Percentiles rank a stretch among this genome's conserved stretches.
Evolutionary conservation across 2,888 invertebrate species (phyloP).

Genomic region (Nebria salina): DNA sequence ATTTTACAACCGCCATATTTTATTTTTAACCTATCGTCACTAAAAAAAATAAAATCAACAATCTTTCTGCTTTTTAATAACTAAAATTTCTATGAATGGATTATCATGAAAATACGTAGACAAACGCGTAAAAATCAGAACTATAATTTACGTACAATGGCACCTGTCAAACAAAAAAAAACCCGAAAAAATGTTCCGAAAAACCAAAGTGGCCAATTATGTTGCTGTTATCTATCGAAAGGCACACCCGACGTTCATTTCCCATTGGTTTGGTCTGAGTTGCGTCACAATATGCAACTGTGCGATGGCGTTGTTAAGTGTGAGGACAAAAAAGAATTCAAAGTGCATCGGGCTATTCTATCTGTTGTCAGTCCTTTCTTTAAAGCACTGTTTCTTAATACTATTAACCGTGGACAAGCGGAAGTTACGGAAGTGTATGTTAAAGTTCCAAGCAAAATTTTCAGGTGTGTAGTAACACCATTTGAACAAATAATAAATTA

Average conservation of each 20-base stretch:
- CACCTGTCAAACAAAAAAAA: neutral
- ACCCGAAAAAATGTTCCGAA: slow-evolving; percentile 15
- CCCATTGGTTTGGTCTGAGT: slow-evolving; percentile 74
- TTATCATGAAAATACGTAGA: neutral
- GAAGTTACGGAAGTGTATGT: slow-evolving; percentile 71
- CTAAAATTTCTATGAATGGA: neutral
- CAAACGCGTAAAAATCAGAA: neutral
- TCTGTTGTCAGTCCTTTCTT: slow-evolving; percentile 80
- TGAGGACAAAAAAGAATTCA: slow-evolving; percentile 69
- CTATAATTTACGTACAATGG: neutral
- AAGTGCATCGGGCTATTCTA: slow-evolving; percentile 75
- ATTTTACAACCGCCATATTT: slow-evolving; percentile 1
- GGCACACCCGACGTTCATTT: slow-evolving; percentile 69
- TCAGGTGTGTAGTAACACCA: slow-evolving; percentile 54
- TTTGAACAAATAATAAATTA: too few relatives aligned
- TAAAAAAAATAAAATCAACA: neutral
- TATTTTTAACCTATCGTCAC: neutral
- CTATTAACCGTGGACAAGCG: slow-evolving; percentile 69
- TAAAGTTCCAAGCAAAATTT: slow-evolving; percentile 68
- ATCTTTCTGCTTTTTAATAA: neutral
- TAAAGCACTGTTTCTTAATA: slow-evolving; percentile 76
- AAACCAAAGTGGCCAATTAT: slow-evolving; percentile 56
- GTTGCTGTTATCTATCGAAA: slow-evolving; percentile 70
- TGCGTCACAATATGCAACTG: slow-evolving; percentile 71
- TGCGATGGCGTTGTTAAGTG: slow-evolving; percentile 78